Evolutionary conservation across 2,113 vertebrate genomes (phyloP), one percentile per base, ranked within the genome.

Genomic region (Lipophrys pholis): DNA sequence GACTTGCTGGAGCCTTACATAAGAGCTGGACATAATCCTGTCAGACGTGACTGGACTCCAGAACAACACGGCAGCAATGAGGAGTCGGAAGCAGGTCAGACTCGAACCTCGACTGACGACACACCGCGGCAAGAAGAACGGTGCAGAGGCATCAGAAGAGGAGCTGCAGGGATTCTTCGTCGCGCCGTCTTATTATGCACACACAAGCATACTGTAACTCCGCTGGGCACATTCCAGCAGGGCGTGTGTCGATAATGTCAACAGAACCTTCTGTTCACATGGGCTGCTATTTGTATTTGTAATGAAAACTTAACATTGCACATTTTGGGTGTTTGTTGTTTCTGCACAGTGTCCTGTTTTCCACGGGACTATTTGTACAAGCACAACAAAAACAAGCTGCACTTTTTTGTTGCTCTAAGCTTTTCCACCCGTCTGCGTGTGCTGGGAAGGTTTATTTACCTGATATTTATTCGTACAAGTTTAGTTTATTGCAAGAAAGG

Each of bases 1-100:
- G 79, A 88, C 92, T 68, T 78, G 90, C 77, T 11, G 15, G 9
- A 52, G 55, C 0, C 72, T 92, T 92, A 91, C 66, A 55, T 92
- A 90, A 93, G 71, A 68, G 56, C 3, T 58, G 6, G 55, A 68
- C 16, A 71, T 81, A 67, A 86, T 83, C 60, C 43, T 17, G 7
- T 59, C 65, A 79, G 76, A 83, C 45, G 14, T 68, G 81, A 76
- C 76, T 6, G 45, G 7, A 11, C 62, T 61, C 52, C 71, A 66
- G 10, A 82, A 81, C 39, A 73, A 88, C 72, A 83, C 0, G 46
- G 63, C 46, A n/a, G 45, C 5, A 7, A 7, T 7, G 11, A 7
- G 11, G 6, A 42, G 45, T 6, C 14, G 14, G 14, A 48, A 48
- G 45, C 12, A n/a, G 45, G 51, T 77, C 60, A 80, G 64, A n/a